Evolutionary conservation across 2,888 invertebrate genomes (phyloP), one percentile per base, ranked within the genome.

Genomic region (Linnaemya tessellans): DNA sequence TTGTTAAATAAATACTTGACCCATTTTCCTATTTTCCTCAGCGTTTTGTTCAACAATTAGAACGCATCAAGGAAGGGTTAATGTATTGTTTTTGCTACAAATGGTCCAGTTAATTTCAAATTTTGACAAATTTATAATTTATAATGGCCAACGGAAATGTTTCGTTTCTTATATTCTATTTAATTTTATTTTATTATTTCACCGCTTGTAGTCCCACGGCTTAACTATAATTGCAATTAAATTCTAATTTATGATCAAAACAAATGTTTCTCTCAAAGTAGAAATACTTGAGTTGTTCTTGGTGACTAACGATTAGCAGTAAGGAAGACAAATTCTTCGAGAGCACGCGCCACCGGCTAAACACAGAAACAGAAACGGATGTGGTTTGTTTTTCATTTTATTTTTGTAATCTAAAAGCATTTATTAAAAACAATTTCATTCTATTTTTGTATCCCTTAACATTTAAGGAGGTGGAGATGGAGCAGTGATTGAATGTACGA

Each of bases 171-270:
- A 13, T 49, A 30, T 30, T 73, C 22, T 10, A n/a, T 18, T 25
- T 4, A 46, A 30, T 25, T 35, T 56, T 18, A 13, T 58, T 62
- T 18, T 15, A 4, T 56, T 18, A 13, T 58, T 62, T 18, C 18
- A 4, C n/a, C 18, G 15, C 5, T 25, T 35, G 18, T 15, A 74
- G 62, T 74, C 70, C 65, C 30, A 74, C 68, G 82, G 82, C 67
- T 85, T 77, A 77, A 85, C 46, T 64, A 30, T 78, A 49, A 79
- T 75, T 80, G 70, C 58, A 82, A 75, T 85, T 85, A 82, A 85
- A 85, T 65, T 75, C 46, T 82, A 85, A 85, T 85, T 85, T 85
- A 85, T 80, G 82, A 62, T 75, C 60, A 22, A 65, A 80, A 62
- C 79, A 85, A 85, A 75, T 82, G 85, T 79, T 81, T 43, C 18